Evolutionary conservation across 1,140 invertebrate species (phyloP), one percentile per base, ranked within the genome.

Genomic region (Brachionus asplanchnoidis): DNA sequence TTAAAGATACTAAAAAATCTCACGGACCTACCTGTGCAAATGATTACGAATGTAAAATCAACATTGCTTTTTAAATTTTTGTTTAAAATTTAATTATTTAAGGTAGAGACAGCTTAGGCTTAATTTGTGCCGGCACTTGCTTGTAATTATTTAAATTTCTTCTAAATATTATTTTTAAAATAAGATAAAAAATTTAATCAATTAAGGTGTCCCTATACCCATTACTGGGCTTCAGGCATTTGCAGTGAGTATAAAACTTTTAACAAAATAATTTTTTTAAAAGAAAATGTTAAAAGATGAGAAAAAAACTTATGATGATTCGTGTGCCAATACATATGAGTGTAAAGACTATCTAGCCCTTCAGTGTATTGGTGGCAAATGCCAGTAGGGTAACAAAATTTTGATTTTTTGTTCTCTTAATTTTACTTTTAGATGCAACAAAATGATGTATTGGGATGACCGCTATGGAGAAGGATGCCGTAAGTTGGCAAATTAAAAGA

Each of bases 281-380:
- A 56, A 56, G n/a, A 1, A n/a, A n/a, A 40, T 11, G 20, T 53
- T 56, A 17, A 80, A 36, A 80, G 77, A n/a, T n/a, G 20, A 20
- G 14, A 80, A 80, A 53, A 80, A 56, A 32, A 53, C 77, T 11
- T 26, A 80, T 20, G n/a, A 17, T 7, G 50, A 2, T 32, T 3
- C 77, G 6, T 80, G 77, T 40, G 9, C 4, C n/a, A 32, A 12
- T 9, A 9, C 20, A n/a, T 8, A 53, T 53, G 4, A 80, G 32
- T 80, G 77, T 65, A 32, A 40, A 36, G 77, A 80, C 14, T 80
- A 80, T 40, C 17, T 80, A 20, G 77, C 77, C 20, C 44, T 80
- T 20, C 23, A 53, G 3, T 80, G 77, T 14, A 36, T 80, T 32
- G 7, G 12, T 14, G 20, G 3, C 44, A 56, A 56, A 40, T 56